Percentiles rank a stretch among this genome's conserved stretches.
These are phyloP conservation scores for Saimiri boliviensis DNA, from an alignment of 2,113 vertebrate genomes.

Conservation along the genomic window DNA sequence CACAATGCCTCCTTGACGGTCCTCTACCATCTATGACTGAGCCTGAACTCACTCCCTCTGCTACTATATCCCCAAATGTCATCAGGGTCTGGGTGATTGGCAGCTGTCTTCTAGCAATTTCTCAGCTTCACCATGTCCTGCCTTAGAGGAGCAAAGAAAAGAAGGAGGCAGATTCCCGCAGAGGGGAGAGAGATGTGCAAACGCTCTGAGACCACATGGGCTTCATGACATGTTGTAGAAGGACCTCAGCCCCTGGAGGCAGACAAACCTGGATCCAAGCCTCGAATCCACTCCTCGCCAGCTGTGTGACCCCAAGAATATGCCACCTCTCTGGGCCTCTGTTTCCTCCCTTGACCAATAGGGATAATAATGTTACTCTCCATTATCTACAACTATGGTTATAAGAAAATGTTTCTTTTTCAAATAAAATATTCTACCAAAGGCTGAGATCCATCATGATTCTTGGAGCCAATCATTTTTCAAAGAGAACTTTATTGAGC, in stretches of 20 bases:
- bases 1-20: not conserved
- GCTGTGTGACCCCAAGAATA: not conserved
- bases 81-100: not conserved
- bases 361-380: not conserved
- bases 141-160: not conserved
- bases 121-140: not conserved
- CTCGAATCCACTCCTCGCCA: not conserved
- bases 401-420: not conserved
- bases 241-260: not conserved
- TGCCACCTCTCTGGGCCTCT: not conserved
- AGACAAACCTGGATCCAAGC: not conserved
- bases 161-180: not conserved
- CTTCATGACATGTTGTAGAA: not conserved
- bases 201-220: not conserved
- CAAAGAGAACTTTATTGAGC: not conserved
- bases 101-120: not conserved
- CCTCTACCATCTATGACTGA: fast-evolving
- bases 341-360: not conserved
- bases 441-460: not conserved
- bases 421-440: not conserved
- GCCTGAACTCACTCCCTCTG: not conserved
- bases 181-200: too few species aligned
- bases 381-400: not conserved
- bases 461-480: not conserved
- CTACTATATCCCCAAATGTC: not conserved